A percentile compares a stretch with the other conserved stretches of the same genome.
Conservation (phyloP, 2,888 invertebrate genomes). For the Eugnorisma glareosa region DNA sequence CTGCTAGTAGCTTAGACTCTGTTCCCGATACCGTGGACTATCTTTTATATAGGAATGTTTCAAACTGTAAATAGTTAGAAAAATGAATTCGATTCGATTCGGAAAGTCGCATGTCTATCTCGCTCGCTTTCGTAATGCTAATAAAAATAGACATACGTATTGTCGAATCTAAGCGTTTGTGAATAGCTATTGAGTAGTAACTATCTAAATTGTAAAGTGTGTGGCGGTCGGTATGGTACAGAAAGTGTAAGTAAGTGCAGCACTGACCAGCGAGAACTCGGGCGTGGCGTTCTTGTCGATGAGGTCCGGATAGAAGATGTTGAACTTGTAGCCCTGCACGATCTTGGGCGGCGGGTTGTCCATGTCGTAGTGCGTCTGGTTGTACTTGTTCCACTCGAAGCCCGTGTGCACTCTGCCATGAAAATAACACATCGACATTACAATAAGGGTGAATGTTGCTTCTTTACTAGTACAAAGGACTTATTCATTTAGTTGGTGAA, state of each 20-base stretch:
- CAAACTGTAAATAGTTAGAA: too few species aligned
- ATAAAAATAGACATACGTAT: too few species aligned
- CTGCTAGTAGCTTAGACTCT: too few species aligned
- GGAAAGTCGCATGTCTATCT: too few species aligned
- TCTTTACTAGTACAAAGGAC: neutral
- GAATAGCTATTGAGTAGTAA: too few species aligned
- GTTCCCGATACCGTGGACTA: too few species aligned
- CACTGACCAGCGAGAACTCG: slow-evolving; percentile 95
- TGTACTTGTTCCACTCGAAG: slow-evolving; percentile 99
- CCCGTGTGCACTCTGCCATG: slow-evolving; percentile 96
- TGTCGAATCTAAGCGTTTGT: too few species aligned
- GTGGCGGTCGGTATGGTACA: too few species aligned
- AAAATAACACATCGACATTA: neutral
- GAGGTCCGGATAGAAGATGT: slow-evolving; percentile 99
- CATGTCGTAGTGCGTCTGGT: slow-evolving; percentile 99
- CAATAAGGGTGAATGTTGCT: neutral
- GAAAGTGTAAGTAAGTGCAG: neutral
- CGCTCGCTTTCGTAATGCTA: too few species aligned
- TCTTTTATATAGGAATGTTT: neutral
- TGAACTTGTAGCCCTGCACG: slow-evolving; percentile 99
- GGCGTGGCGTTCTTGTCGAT: slow-evolving; percentile 98
- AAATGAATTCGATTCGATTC: too few species aligned
- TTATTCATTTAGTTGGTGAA: neutral
- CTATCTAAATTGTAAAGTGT: too few species aligned
- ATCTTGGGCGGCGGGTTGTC: slow-evolving; percentile 99